Percentiles rank a stretch among this genome's conserved stretches.
Conservation (phyloP, 2,888 invertebrate species). For the Tubulanus polymorphus region DNA sequence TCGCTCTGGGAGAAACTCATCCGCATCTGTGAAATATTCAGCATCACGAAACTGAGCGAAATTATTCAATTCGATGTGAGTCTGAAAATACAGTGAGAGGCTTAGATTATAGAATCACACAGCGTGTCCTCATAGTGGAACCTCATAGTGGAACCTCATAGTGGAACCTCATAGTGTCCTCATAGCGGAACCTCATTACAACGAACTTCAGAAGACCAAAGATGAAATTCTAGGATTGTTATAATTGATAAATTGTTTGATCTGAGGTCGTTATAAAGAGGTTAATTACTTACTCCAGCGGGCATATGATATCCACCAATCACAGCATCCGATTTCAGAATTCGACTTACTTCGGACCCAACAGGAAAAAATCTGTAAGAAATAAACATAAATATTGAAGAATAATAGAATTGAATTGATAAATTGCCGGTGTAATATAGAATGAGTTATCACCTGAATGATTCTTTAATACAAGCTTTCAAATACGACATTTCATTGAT, state of each 20-base stretch:
- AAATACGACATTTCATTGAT: slow-evolving; percentile 64
- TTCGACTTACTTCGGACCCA: slow-evolving; percentile 71
- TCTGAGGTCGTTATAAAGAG: too few species aligned
- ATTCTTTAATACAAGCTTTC: slow-evolving; percentile 76
- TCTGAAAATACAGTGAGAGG: slow-evolving; percentile 35
- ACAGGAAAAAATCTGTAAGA: slow-evolving; percentile 69
- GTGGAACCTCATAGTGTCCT: too few species aligned
- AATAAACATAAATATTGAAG: slow-evolving; percentile 59
- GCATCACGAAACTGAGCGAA: slow-evolving; percentile 46
- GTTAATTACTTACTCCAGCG: slow-evolving; percentile 63
- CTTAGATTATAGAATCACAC: too few species aligned
- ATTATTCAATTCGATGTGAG: slow-evolving; percentile 52
- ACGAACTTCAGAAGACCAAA: too few species aligned
- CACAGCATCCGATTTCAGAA: slow-evolving; percentile 66
- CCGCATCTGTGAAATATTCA: slow-evolving; percentile 63
- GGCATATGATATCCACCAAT: slow-evolving; percentile 73
- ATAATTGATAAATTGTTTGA: too few species aligned
- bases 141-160: too few species aligned
- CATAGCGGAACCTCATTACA: too few species aligned
- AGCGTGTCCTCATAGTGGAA: too few species aligned
- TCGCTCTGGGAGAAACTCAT: slow-evolving; percentile 69
- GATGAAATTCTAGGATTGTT: too few species aligned
- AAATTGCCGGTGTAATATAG: slow-evolving; percentile 5
- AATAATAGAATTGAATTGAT: slow-evolving; percentile 2
- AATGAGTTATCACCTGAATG: slow-evolving; percentile 33